Evolutionary conservation across 1,140 invertebrate genomes (phyloP).

Genomic region (Pseudomyrmex cubaensis): DNA sequence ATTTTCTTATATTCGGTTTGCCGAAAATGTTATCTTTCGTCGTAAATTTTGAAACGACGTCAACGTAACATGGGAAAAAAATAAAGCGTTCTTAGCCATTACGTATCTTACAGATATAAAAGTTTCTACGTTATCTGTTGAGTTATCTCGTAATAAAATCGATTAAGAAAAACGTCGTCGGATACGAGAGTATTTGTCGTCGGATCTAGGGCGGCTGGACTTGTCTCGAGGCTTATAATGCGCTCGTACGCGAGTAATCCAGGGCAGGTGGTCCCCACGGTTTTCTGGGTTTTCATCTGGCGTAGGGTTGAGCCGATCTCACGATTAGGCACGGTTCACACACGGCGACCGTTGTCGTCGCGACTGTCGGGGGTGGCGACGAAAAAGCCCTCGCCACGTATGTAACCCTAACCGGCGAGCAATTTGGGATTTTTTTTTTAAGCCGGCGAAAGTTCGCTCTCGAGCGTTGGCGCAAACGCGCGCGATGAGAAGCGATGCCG

Average conservation of each 20-base stretch:
- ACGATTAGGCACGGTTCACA: constrained; percentile 74
- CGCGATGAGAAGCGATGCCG: too few relatives aligned
- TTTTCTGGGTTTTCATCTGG: constrained; percentile 61
- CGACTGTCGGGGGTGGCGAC: constrained; percentile 37
- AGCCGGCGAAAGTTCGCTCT: constrained; percentile 27
- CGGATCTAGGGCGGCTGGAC: constrained; percentile 30
- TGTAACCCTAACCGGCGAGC: constrained; percentile 16
- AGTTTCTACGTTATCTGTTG: too few relatives aligned
- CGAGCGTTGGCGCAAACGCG: too few relatives aligned
- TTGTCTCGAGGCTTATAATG: constrained; percentile 64
- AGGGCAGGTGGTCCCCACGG: constrained; percentile 70
- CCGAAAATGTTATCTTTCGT: too few relatives aligned
- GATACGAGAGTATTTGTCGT: background rate
- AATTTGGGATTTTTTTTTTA: constrained; percentile 34
- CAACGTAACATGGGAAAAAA: too few relatives aligned
- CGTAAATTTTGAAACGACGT: too few relatives aligned
- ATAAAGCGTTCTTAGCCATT: too few relatives aligned
- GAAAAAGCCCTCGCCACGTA: background rate
- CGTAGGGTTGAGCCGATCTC: constrained; percentile 75
- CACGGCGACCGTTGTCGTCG: constrained; percentile 33
- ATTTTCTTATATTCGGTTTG: too few relatives aligned
- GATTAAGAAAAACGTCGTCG: constrained; percentile 25
- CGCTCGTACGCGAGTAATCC: constrained; percentile 70
- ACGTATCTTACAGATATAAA: too few relatives aligned
- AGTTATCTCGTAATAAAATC: background rate